Conservation (phyloP, 2,888 invertebrate genomes). For the Drosophila lutescens region DNA sequence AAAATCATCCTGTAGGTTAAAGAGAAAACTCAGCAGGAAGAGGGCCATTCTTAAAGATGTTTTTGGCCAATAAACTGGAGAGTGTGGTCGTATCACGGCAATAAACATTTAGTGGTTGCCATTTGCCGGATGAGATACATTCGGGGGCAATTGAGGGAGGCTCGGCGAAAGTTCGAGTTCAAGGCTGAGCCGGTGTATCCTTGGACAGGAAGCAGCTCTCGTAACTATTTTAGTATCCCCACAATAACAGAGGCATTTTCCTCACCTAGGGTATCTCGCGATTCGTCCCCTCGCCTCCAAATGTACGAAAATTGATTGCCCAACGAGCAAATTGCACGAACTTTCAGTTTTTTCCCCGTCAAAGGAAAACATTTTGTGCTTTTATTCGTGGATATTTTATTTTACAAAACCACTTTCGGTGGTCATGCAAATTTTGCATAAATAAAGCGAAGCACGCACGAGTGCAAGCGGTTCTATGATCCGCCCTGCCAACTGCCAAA, state of each 20-base stretch:
- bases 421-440: conserved; percentile 59
- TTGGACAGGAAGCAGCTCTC: conserved; percentile 9
- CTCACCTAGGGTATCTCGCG: conserved; percentile 17
- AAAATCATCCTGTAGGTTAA: background rate
- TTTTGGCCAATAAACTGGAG: conserved; percentile 3
- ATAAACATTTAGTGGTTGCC: conserved; percentile 71
- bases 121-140: conserved; percentile 14
- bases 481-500: background rate
- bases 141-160: conserved; percentile 1
- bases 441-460: conserved; percentile 44
- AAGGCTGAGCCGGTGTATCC: conserved; percentile 20
- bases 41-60: background rate
- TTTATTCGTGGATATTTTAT: conserved; percentile 21
- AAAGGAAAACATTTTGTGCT: conserved; percentile 3
- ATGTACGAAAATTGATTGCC: conserved; percentile 32
- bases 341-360: conserved; percentile 29
- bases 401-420: conserved; percentile 45
- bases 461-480: conserved; percentile 24
- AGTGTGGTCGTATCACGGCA: conserved; percentile 4
- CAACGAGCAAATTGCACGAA: conserved; percentile 50
- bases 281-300: conserved; percentile 1
- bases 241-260: background rate
- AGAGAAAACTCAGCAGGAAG: background rate
- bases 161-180: conserved; percentile 33
- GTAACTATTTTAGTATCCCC: conserved; percentile 27